Percentiles rank a stretch among this genome's conserved stretches.
Conservation (phyloP, 2,888 invertebrate species). For the Drosophila peninsularis region DNA sequence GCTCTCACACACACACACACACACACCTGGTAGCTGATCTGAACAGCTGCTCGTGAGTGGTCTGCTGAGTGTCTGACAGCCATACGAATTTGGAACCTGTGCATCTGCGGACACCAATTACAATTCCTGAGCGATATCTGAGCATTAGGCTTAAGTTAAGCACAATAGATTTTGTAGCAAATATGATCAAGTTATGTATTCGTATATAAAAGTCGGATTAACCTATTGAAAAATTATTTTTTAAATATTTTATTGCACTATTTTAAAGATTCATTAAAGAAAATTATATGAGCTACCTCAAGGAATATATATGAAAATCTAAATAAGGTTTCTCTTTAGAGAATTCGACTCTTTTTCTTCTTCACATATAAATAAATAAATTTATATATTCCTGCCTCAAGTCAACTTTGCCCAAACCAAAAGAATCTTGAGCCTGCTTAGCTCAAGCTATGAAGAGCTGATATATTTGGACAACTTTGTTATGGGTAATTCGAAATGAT, state of each 20-base stretch:
- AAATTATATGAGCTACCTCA: not conserved
- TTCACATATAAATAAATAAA: too few species aligned
- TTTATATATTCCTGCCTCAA: too few species aligned
- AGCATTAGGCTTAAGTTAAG: not conserved
- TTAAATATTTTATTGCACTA: not conserved
- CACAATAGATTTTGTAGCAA: too few species aligned
- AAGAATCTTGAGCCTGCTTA: too few species aligned
- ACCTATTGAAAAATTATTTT: not conserved
- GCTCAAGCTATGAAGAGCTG: not conserved
- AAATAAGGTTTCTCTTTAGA: too few species aligned
- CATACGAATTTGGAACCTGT: conserved; percentile 5
- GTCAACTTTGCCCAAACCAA: not conserved
- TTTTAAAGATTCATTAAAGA: too few species aligned
- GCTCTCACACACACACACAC: conserved; percentile 14
- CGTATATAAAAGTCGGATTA: not conserved
- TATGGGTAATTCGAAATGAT: not conserved
- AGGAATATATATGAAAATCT: too few species aligned
- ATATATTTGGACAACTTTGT: not conserved
- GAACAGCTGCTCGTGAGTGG: conserved; percentile 37
- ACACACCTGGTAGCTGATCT: conserved; percentile 32
- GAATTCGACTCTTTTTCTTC: too few species aligned
- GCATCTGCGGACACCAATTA: conserved; percentile 2
- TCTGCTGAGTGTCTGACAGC: not conserved
- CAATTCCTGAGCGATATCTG: not conserved
- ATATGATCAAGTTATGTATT: not conserved